These are phyloP conservation scores for Peromyscus californicus DNA, from an alignment of 2,113 vertebrate species.

Conservation along the genomic window DNA sequence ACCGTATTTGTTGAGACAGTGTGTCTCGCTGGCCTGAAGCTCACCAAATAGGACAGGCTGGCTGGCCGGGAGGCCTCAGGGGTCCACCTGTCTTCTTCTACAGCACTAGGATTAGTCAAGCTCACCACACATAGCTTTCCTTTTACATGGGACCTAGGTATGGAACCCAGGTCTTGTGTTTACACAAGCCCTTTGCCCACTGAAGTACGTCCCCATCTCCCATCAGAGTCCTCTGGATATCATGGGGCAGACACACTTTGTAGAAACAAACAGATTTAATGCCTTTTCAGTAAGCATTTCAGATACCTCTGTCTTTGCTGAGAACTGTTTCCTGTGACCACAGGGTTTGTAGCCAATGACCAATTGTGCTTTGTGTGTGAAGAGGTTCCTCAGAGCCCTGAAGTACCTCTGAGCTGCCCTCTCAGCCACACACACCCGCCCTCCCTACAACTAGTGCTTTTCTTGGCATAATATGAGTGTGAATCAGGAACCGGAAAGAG, in stretches of 20 bases:
- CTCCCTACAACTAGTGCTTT: not conserved
- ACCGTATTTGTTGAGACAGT: not conserved
- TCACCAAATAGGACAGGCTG: not conserved
- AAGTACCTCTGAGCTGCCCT: not conserved
- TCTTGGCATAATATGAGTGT: not conserved
- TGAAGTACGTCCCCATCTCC: too few relatives aligned
- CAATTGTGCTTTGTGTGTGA: conserved; percentile 1
- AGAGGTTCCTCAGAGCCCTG: conserved; percentile 19
- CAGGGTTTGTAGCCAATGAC: conserved; percentile 6
- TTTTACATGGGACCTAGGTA: not conserved
- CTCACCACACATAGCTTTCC: not conserved
- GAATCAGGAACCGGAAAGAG: not conserved
- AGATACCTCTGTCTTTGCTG: not conserved
- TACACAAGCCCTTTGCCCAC: not conserved
- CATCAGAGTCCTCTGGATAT: not conserved
- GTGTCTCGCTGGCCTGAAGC: not conserved
- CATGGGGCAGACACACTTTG: not conserved
- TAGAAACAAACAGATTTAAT: conserved; percentile 38
- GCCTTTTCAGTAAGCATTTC: conserved; percentile 15
- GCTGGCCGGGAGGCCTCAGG: not conserved
- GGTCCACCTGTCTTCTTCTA: not conserved
- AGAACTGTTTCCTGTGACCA: conserved; percentile 14
- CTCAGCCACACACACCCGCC: not conserved
- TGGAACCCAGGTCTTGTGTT: not conserved
- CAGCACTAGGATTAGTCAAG: not conserved